Evolutionary conservation across 92 coral and sea anemone species (phyloP), one percentile per base, ranked within the genome.

Genomic region (Plumapathes pennacea): DNA sequence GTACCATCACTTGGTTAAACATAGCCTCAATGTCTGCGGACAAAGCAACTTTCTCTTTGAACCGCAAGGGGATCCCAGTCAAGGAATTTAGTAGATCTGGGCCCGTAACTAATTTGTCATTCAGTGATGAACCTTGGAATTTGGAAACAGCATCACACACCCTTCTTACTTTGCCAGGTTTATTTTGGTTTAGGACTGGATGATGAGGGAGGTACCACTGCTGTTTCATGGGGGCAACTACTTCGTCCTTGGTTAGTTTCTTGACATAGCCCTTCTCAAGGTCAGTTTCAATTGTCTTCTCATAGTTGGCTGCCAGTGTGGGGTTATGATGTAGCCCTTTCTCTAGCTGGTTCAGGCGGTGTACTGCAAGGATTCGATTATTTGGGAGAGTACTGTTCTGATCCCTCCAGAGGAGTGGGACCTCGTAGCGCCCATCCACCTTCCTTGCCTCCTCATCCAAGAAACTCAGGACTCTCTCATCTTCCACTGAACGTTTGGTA

Each of bases 11-110:
- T 34, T 63, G 62, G 21, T 62, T 62, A 22, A 62, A 62, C 41
- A 62, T 62, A 22, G 65, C 65, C 24, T 58, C 65, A 22, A 39
- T 39, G 43, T 58, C 65, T 6, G 50, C 65, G 12, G 65, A 67
- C 38, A 67, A 6, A 6, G 75, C 65, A 19, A 54, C 25, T 32
- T 17, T 18, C 30, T 54, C 53, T 54, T 67, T 18, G 22, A 71
- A 67, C 2, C 64, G 52, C 73, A 51, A 34, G 26, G 46, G 49
- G 22, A 60, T 34, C 3, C 71, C 80, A 21, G 40, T 34, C 5
- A 63, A 52, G 12, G 71, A 53, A 22, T 77, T 77, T 40, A 59
- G 25, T 13, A 59, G 66, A 42, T 77, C 56, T 20, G 81, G 75
- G 21, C 82, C 75, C 11, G 75, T 31, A 18, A 34, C 37, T 1